phyloP scores from a whole-genome alignment of 2,888 invertebrate genomes.

The Philhelius pedissequus region DNA sequence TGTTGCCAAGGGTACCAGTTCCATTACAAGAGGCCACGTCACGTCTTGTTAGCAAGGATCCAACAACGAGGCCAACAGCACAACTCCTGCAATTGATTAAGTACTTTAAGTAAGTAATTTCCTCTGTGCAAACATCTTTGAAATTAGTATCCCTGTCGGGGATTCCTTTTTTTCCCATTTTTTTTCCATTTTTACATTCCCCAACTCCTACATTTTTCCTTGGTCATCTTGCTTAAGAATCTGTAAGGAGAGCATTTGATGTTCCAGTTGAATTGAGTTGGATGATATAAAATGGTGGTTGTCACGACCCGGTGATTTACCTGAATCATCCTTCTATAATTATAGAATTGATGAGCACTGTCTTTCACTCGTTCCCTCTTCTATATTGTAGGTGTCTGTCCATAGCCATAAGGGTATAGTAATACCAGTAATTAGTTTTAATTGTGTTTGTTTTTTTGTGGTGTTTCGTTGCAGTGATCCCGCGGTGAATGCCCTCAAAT shows the following conservation, averaged over 20 bases:
- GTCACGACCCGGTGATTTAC: slow-evolving; percentile 36
- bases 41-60: slow-evolving; percentile 90
- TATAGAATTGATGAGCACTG: slow-evolving; percentile 20
- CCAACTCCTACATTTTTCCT: background rate
- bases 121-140: slow-evolving; percentile 53
- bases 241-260: background rate
- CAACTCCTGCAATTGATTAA: slow-evolving; percentile 94
- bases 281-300: background rate
- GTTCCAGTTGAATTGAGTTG: background rate
- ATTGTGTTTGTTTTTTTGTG: slow-evolving; percentile 42
- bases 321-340: slow-evolving; percentile 39
- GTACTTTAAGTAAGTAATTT: slow-evolving; percentile 88
- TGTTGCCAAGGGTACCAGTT: slow-evolving; percentile 89
- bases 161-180: background rate
- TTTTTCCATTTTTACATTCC: background rate
- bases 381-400: background rate
- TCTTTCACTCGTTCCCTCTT: too few relatives aligned
- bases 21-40: slow-evolving; percentile 93
- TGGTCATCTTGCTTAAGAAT: slow-evolving; percentile 12
- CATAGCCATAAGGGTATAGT: background rate
- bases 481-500: slow-evolving; percentile 94
- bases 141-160: slow-evolving; percentile 48
- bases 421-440: slow-evolving; percentile 44
- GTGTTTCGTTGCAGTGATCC: slow-evolving; percentile 84
- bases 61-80: slow-evolving; percentile 92